Percentiles rank a stretch among this genome's conserved stretches.
Evolutionary conservation across 2,888 invertebrate species (phyloP).

Genomic region (Calephelis perditalis): DNA sequence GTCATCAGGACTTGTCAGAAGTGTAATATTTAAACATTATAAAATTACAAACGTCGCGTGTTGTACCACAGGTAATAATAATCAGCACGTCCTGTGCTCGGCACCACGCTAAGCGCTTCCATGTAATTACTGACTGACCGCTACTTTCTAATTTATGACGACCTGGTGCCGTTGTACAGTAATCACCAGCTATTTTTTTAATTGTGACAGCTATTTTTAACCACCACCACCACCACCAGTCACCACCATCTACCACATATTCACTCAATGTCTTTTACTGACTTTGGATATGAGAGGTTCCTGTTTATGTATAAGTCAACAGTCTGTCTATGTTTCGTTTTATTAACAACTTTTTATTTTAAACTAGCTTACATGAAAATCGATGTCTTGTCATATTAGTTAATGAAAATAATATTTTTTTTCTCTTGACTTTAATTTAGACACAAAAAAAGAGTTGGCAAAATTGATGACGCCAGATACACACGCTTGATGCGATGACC

Average conservation of each 20-base stretch:
- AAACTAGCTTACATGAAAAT: too few relatives aligned
- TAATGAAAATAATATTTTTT: too few relatives aligned
- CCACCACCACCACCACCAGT: too few relatives aligned
- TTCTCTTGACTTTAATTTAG: too few relatives aligned
- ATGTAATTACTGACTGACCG: constrained; percentile 38
- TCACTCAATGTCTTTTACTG: too few relatives aligned
- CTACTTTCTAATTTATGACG: constrained; percentile 56
- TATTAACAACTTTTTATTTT: too few relatives aligned
- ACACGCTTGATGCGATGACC: too few relatives aligned
- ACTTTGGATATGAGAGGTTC: constrained; percentile 10
- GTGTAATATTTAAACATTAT: constrained; percentile 15
- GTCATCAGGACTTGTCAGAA: neutral
- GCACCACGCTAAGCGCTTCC: constrained; percentile 37
- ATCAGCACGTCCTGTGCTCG: constrained; percentile 27
- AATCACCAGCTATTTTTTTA: constrained; percentile 19
- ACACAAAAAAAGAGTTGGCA: too few relatives aligned
- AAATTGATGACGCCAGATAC: too few relatives aligned
- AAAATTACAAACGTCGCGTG: constrained; percentile 33
- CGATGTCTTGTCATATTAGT: too few relatives aligned
- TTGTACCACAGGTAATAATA: constrained; percentile 31
- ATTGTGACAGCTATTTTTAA: neutral
- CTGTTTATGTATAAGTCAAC: too few relatives aligned
- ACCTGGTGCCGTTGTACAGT: constrained; percentile 45
- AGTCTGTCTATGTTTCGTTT: too few relatives aligned
- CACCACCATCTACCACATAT: neutral